phyloP scores from a whole-genome alignment of 2,888 invertebrate genomes.

The Aelia acuminata region DNA sequence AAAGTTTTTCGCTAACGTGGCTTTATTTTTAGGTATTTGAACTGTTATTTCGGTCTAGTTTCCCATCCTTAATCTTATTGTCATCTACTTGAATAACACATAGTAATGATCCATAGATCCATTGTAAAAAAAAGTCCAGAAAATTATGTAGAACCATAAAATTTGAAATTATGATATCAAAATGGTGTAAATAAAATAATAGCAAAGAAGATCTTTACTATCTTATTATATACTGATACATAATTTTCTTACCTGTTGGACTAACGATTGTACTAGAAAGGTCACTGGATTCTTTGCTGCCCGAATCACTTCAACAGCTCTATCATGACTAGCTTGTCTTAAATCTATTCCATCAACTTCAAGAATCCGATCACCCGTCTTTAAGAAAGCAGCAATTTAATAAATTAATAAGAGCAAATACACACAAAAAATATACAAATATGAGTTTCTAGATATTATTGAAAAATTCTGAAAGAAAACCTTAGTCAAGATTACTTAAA shows the following conservation, averaged over 20 bases:
- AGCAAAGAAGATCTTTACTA: neutral
- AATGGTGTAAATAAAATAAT: too few relatives aligned
- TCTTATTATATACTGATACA: neutral
- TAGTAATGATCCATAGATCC: too few relatives aligned
- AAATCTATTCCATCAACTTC: conserved; percentile 94
- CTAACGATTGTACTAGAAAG: conserved; percentile 89
- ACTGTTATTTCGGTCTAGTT: too few relatives aligned
- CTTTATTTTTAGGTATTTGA: too few relatives aligned
- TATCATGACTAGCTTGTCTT: conserved; percentile 90
- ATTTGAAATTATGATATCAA: too few relatives aligned
- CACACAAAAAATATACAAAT: neutral
- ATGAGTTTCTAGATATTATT: neutral
- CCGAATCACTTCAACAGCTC: conserved; percentile 94
- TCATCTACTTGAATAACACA: too few relatives aligned
- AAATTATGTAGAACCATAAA: too few relatives aligned
- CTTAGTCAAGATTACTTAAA: neutral
- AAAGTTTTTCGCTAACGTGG: too few relatives aligned
- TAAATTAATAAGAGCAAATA: neutral
- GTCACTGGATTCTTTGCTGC: conserved; percentile 90
- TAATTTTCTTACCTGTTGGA: conserved; percentile 77
- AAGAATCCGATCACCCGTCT: conserved; percentile 90
- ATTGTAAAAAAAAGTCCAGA: too few relatives aligned
- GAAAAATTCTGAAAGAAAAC: neutral
- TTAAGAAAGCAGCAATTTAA: neutral
- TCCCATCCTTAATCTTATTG: too few relatives aligned